Evolutionary conservation across 1,140 invertebrate species (phyloP).

Genomic region (Drosophila lacertosa): DNA sequence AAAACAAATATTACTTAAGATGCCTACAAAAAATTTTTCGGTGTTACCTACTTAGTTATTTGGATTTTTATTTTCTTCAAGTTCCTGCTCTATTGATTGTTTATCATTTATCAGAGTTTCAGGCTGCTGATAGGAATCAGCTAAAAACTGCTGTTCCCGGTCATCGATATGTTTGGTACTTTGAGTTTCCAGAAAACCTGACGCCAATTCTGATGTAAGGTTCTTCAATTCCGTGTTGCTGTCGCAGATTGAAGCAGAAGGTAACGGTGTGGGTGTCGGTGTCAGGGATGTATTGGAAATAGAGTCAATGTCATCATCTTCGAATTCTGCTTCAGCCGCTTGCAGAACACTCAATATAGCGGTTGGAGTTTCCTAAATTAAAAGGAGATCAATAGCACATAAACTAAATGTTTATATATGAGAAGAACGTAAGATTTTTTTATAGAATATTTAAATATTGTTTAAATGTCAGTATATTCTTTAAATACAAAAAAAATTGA

Average conservation of each 20-base stretch:
- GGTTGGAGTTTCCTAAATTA: conserved; percentile 68
- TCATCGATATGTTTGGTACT: conserved; percentile 26
- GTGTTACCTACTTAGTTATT: conserved; percentile 29
- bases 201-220: conserved; percentile 12
- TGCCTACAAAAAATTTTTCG: not conserved
- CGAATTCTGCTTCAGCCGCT: conserved; percentile 74
- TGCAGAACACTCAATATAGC: conserved; percentile 70
- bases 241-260: conserved; percentile 24
- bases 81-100: conserved; percentile 12
- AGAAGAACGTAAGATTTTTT: no score
- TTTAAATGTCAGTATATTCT: no score
- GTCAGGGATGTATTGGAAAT: conserved; percentile 71
- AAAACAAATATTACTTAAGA: not conserved
- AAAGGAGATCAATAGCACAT: not conserved
- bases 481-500: no score
- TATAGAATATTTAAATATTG: no score
- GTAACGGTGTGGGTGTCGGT: conserved; percentile 68
- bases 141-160: conserved; percentile 10
- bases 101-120: conserved; percentile 7
- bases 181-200: conserved; percentile 31
- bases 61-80: conserved; percentile 5
- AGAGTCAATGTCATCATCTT: conserved; percentile 75
- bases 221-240: conserved; percentile 11
- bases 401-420: not conserved
- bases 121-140: conserved; percentile 14